Evolutionary conservation across 2,113 vertebrate species (phyloP).

Genomic region (Siniperca knerii): DNA sequence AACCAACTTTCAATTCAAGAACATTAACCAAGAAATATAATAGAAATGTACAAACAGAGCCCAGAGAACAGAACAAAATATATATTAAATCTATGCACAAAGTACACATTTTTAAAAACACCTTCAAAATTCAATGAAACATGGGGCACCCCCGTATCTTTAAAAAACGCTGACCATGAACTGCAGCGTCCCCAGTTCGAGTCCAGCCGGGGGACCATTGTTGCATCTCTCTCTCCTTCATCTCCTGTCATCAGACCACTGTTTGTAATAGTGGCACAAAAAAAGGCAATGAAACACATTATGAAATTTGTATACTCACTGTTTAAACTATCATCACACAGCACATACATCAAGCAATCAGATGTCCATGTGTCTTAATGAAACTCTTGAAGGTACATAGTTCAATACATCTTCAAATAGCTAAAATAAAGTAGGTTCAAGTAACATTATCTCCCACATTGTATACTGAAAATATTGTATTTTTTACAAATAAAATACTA

Average conservation of each 20-base stretch:
- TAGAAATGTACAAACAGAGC: neutral
- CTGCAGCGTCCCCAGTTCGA: neutral
- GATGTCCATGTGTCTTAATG: neutral
- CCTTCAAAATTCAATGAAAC: neutral
- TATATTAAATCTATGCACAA: neutral
- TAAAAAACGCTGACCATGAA: neutral
- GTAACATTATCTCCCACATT: neutral
- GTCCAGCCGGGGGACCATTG: neutral
- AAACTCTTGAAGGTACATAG: slow-evolving; percentile 6
- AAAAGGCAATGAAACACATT: neutral
- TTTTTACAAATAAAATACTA: neutral
- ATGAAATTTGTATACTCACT: slow-evolving; percentile 8
- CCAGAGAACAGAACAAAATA: neutral
- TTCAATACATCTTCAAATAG: neutral
- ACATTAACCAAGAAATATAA: neutral
- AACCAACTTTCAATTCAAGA: neutral
- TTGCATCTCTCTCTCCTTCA: neutral
- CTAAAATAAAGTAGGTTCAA: neutral
- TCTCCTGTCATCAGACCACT: neutral
- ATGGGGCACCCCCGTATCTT: neutral
- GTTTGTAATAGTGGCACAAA: neutral
- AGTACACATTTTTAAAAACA: neutral
- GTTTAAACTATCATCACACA: neutral
- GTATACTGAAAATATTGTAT: neutral
- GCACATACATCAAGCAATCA: neutral